These are phyloP conservation scores for Tipula vernalis DNA, from an alignment of 2,888 invertebrate species.

Conservation along the genomic window DNA sequence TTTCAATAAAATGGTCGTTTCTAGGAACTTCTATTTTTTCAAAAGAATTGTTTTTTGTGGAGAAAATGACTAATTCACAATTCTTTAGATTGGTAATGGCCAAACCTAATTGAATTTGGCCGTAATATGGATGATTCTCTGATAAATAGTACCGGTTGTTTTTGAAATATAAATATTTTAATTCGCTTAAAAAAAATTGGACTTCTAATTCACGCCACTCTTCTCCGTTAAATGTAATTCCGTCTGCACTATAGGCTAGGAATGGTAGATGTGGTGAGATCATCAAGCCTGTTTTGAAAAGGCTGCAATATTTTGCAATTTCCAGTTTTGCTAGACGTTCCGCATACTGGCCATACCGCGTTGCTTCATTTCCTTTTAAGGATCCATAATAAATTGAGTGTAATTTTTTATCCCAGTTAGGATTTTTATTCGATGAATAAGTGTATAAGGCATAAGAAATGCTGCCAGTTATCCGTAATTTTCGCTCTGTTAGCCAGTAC, in stretches of 20 bases:
- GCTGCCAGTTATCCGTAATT: too few species aligned
- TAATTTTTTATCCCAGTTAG: conserved; percentile 12
- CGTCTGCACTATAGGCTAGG: conserved; percentile 9
- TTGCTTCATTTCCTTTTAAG: conserved; percentile 11
- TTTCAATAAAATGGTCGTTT: too few species aligned
- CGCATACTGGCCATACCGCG: conserved; percentile 7
- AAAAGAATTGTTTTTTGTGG: too few species aligned
- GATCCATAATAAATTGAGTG: conserved; percentile 5
- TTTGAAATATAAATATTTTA: too few species aligned
- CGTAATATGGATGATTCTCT: too few species aligned
- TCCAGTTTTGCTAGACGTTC: not conserved
- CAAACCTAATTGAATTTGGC: too few species aligned
- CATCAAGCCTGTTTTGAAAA: conserved; percentile 7
- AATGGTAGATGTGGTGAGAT: not conserved
- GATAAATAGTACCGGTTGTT: too few species aligned
- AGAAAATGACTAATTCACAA: too few species aligned
- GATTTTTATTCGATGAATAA: not conserved
- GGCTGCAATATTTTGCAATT: not conserved
- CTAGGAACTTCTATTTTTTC: too few species aligned
- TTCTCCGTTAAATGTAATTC: conserved; percentile 11
- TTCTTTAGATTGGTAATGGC: too few species aligned
- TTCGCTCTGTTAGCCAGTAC: too few species aligned
- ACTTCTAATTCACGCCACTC: not conserved
- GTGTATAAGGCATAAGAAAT: not conserved
- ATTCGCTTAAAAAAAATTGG: too few species aligned